Evolutionary conservation across 1,140 invertebrate genomes (phyloP).

Genomic region (Anoplophora glabripennis): DNA sequence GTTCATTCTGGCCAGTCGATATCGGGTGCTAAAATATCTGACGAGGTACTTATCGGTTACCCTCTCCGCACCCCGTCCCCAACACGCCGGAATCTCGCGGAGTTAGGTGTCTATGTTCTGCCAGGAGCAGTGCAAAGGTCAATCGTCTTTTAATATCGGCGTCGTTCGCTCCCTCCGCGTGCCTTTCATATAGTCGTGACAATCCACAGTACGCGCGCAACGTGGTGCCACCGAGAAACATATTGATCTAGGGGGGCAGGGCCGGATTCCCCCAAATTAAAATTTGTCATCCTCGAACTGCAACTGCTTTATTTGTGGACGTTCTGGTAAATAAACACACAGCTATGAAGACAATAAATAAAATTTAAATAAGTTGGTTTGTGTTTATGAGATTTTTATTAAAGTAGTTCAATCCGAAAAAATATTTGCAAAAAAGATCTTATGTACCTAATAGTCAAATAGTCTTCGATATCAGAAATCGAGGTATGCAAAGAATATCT

Average conservation of each 20-base stretch:
- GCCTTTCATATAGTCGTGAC: conserved; percentile 21
- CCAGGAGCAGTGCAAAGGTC: not conserved
- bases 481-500: no score
- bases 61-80: no score
- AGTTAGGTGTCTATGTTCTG: not conserved
- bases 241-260: conserved; percentile 18
- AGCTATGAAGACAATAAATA: not conserved
- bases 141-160: not conserved
- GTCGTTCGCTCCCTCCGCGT: not conserved
- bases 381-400: not conserved
- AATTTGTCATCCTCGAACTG: not conserved
- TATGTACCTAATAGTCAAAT: no score
- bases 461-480: no score
- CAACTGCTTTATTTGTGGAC: not conserved
- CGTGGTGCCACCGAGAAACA: conserved; percentile 12
- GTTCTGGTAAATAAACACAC: not conserved
- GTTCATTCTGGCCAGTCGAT: no score
- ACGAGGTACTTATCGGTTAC: no score
- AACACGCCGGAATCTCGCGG: no score
- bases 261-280: not conserved
- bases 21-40: no score
- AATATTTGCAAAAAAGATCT: no score
- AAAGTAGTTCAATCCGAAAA: not conserved
- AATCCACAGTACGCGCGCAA: conserved; percentile 19
- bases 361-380: not conserved